Base-by-base conservation (phyloP, 2,113 vertebrate genomes). In the Columbina picui region DNA sequence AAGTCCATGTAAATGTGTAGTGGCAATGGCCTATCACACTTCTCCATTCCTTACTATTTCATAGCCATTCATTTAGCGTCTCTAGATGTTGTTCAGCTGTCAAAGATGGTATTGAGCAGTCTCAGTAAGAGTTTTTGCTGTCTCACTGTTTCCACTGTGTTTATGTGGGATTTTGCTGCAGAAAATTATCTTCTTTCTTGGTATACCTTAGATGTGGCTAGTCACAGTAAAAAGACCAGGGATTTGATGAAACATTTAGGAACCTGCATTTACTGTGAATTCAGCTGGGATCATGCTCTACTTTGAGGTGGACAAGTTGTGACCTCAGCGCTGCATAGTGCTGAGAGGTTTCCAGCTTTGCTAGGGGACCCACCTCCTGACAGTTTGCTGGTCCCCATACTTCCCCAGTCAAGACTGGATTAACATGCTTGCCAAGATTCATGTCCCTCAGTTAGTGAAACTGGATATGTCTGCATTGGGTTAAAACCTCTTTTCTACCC, bases 21-120 rank as follows among this genome's bases (percentile, higher is more conserved):
- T 41, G 49, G 6, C 0, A 1, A 22, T 55, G 49, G 20, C 39
- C 0, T 1, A 11, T 53, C 16, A 27, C 9, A 11, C 6, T 68
- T 38, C 29, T 53, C 11, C 29, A n/a, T 59, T 38, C 27, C 45
- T 38, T 74, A 3, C 30, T 70, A 32, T 89, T 85, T 70, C 43
- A 23, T 39, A 52, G 18, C 18, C 70, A 4, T n/a, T 8, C 34
- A 27, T 68, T 80, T 47, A 77, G 29, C 49, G 15, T 61, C 36
- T 56, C 9, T 41, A 45, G 39, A 27, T 39, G 15, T 11, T 43
- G 12, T 36, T 83, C 23, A 43, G 7, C 23, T 75, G 12, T 16
- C 4, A 3, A 68, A 63, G 32, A 26, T 1, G 2, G 3, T 63
- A 32, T 7, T 43, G 23, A 57, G 20, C 30, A 52, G 49, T 16